These are phyloP conservation scores for Eptatretus burgeri DNA, from an alignment of 2,113 vertebrate genomes.

Conservation along the genomic window DNA sequence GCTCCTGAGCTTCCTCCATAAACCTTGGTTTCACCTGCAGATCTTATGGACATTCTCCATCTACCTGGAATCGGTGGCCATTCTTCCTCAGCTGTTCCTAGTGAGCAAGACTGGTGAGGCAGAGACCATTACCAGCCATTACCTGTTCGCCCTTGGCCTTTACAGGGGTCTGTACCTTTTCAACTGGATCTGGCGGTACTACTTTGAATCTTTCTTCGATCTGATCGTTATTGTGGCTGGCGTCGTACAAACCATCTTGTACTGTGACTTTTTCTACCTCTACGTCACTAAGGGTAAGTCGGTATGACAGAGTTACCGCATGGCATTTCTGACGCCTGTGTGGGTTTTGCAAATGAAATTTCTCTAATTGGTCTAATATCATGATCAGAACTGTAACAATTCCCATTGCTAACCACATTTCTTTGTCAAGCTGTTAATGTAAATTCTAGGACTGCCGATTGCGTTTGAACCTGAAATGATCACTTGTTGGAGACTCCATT, in stretches of 20 bases:
- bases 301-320: too few relatives aligned
- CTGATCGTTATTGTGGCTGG: constrained; percentile 93
- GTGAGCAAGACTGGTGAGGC: constrained; percentile 97
- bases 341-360: too few relatives aligned
- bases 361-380: too few relatives aligned
- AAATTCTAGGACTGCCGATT: too few relatives aligned
- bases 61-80: constrained; percentile 81
- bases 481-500: too few relatives aligned
- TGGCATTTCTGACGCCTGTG: too few relatives aligned
- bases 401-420: too few relatives aligned
- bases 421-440: too few relatives aligned
- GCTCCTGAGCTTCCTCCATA: too few relatives aligned
- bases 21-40: constrained; percentile 16
- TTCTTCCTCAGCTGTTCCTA: constrained; percentile 97
- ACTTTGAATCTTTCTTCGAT: constrained; percentile 94
- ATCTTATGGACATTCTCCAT: constrained; percentile 98
- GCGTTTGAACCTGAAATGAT: too few relatives aligned
- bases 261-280: constrained; percentile 99
- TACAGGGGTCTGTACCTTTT: constrained; percentile 85
- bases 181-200: constrained; percentile 99
- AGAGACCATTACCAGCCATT: constrained; percentile 95
- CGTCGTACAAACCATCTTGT: constrained; percentile 86
- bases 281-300: constrained; percentile 87
- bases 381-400: too few relatives aligned
- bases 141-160: constrained; percentile 87